Evolutionary conservation across 2,888 invertebrate genomes (phyloP).

Genomic region (Acholoe squamosa): DNA sequence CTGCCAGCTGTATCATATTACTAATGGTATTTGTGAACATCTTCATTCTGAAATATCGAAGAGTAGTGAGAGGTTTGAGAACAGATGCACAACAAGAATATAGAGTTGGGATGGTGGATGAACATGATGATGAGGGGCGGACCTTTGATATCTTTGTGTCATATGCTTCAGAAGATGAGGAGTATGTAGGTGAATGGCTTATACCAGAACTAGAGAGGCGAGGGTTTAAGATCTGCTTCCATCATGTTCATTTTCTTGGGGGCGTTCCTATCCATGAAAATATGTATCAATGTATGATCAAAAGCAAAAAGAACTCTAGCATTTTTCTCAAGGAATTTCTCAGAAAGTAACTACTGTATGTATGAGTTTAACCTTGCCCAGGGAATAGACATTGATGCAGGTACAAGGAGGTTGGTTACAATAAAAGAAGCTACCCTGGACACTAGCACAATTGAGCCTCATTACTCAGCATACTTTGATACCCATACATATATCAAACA

Average conservation of each 20-base stretch:
- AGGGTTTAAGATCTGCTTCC: conserved; percentile 1
- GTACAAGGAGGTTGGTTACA: background rate
- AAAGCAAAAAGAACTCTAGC: background rate
- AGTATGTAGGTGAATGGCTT: background rate
- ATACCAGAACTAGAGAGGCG: background rate
- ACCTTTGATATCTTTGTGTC: background rate
- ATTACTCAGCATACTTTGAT: background rate
- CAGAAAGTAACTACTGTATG: background rate
- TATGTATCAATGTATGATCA: background rate
- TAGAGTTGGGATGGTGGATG: background rate
- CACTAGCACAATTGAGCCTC: background rate
- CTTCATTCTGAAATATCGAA: background rate
- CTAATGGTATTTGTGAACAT: background rate
- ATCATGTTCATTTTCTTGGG: background rate
- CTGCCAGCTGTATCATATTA: background rate
- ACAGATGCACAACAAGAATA: background rate
- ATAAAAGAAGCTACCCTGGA: background rate
- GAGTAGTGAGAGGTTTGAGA: background rate
- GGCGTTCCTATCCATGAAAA: background rate
- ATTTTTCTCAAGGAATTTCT: background rate
- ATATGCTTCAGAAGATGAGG: background rate
- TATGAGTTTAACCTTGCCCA: background rate
- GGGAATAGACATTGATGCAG: background rate
- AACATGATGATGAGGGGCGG: background rate
- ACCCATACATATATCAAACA: background rate